A percentile compares a stretch with the other conserved stretches of the same genome.
These are phyloP conservation scores for Lagorchestes hirsutus DNA, from an alignment of 2,797 vertebrate species.

Conservation along the genomic window DNA sequence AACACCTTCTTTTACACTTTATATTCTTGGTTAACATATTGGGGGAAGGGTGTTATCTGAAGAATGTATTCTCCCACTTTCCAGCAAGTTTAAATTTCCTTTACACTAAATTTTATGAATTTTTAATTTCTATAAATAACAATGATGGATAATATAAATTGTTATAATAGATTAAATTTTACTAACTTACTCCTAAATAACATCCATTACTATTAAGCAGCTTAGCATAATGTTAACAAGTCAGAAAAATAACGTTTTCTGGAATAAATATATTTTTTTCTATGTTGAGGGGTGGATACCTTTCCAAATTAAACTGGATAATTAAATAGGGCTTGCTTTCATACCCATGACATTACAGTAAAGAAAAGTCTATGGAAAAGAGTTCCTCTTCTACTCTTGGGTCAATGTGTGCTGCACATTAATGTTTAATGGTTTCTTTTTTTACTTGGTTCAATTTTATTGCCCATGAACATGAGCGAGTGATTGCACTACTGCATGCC, in stretches of 20 bases:
- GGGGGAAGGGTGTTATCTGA: not conserved
- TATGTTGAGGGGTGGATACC: not conserved
- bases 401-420: conserved; percentile 17
- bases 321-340: not conserved
- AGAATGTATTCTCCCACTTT: not conserved
- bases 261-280: conserved; percentile 42
- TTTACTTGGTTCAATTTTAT: conserved; percentile 69
- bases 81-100: not conserved
- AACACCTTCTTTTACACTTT: not conserved
- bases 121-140: not conserved
- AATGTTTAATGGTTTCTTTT: conserved; percentile 58
- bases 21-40: not conserved
- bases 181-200: conserved; percentile 37
- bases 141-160: not conserved
- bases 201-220: conserved; percentile 38
- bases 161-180: not conserved
- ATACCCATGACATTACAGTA: conserved; percentile 40
- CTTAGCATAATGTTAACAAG: conserved; percentile 30
- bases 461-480: conserved; percentile 57
- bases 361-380: conserved; percentile 58
- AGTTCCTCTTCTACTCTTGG: conserved; percentile 29
- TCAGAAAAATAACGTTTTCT: conserved; percentile 40
- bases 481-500: conserved; percentile 50
- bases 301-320: conserved; percentile 40
- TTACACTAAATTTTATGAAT: not conserved